Base-by-base conservation (phyloP, 1,140 invertebrate species). In the Drosophila orosa region DNA sequence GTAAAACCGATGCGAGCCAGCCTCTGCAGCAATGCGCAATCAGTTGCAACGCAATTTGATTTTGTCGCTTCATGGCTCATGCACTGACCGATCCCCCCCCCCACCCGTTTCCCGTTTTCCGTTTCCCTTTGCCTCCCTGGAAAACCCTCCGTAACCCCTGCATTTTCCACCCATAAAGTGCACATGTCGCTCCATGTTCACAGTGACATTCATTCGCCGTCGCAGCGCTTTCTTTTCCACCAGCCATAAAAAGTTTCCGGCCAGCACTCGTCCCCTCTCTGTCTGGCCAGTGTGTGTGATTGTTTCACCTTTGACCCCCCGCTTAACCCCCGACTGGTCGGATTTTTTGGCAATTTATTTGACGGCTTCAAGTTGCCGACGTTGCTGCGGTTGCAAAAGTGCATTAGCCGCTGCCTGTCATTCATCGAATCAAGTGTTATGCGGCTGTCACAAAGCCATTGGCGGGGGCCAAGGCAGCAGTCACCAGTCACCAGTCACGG, bases 201-300 rank as follows among this genome's bases (percentile, higher is more conserved):
- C 87, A 90, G 79, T 85, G 86, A 90, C 82, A 90, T 90, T 90
- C 86, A 90, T 90, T 86, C 86, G 82, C 79, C 80, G 80, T 86
- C 78, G 69, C 76, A 76, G 44, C 83, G 81, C 68, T 82, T 85
- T 82, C 66, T 81, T 82, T 84, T 84, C 78, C 60, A 62, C 56
- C 56, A 75, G 68, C 82, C 78, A 86, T 81, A 81, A 86, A 84
- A 84, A 84, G 62, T 84, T 84, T 75, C 52, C 73, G 73, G 72
- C 69, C 66, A 56, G 42, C 48, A 56, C 22, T 52, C 48, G 39
- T n/a, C 17, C 60, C 58, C 67, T 69, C 78, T 48, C 48, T 74
- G 72, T 84, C 81, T 83, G 81, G 78, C 50, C 68, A 54, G 31
- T 68, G 74, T 78, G 40, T 67, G 74, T 78, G 66, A 85, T 80